phyloP scores from a whole-genome alignment of 2,888 invertebrate genomes.

The Cerceris ruficornis region DNA sequence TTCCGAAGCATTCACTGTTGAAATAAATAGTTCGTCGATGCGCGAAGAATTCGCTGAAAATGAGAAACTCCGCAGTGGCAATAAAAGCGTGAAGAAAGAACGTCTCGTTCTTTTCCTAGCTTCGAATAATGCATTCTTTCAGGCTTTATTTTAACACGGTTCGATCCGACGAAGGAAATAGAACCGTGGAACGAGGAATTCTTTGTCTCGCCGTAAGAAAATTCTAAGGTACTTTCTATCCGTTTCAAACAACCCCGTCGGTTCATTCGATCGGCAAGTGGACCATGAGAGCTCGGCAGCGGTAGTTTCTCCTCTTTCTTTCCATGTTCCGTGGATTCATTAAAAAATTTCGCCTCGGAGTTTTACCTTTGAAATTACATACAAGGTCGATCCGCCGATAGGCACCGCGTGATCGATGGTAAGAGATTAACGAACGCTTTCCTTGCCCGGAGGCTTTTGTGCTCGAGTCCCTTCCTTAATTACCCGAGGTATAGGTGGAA shows the following conservation, averaged over 20 bases:
- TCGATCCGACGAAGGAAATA: conserved; percentile 2
- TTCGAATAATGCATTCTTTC: conserved; percentile 10
- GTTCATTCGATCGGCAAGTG: background rate
- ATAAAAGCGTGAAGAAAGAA: background rate
- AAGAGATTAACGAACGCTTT: conserved; percentile 57
- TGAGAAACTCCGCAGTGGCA: background rate
- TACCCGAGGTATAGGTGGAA: conserved; percentile 63
- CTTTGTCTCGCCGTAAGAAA: background rate
- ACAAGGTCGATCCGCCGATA: conserved; percentile 39
- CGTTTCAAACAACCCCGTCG: background rate
- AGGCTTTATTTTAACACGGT: no score
- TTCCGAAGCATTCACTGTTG: conserved; percentile 6
- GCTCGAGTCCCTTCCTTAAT: conserved; percentile 62
- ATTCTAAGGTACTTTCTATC: conserved; percentile 8
- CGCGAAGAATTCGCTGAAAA: background rate
- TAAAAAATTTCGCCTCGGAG: conserved; percentile 47
- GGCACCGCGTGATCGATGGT: conserved; percentile 46
- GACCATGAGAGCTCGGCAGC: background rate
- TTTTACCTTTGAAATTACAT: conserved; percentile 37
- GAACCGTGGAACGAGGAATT: background rate
- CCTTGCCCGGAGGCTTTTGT: conserved; percentile 46
- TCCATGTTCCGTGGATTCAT: conserved; percentile 29
- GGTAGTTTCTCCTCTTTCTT: conserved; percentile 6
- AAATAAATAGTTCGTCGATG: conserved; percentile 2
- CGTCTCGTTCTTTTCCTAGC: background rate